Conservation (phyloP, 2,797 vertebrate genomes). For the Diplodus puntazzo region DNA sequence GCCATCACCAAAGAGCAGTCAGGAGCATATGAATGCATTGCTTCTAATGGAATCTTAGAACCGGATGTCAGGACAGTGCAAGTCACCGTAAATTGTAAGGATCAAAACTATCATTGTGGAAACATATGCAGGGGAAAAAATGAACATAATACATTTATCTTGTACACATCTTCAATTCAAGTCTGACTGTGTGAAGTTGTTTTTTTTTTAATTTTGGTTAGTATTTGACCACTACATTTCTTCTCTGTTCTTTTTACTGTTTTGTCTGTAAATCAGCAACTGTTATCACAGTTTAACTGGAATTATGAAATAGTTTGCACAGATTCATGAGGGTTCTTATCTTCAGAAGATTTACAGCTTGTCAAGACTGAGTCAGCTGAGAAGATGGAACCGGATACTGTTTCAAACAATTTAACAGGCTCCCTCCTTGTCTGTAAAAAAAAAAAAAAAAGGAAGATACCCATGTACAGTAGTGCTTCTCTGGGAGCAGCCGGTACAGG, state of each 20-base stretch:
- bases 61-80: slow-evolving; percentile 92
- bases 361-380: neutral
- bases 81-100: slow-evolving; percentile 97
- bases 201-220: too few relatives aligned
- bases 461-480: too few relatives aligned
- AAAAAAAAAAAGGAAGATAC: too few relatives aligned
- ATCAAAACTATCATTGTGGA: neutral
- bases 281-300: neutral
- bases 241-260: neutral
- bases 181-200: neutral
- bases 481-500: too few relatives aligned
- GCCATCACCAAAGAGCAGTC: slow-evolving; percentile 96
- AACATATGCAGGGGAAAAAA: too few relatives aligned
- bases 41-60: slow-evolving; percentile 92
- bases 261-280: neutral
- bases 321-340: neutral
- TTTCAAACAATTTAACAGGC: neutral
- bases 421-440: too few relatives aligned
- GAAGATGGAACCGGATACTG: neutral
- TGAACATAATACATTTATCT: too few relatives aligned
- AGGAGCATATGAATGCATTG: slow-evolving; percentile 95
- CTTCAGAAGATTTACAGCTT: neutral
- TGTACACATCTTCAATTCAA: slow-evolving; percentile 15
- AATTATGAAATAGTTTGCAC: neutral
- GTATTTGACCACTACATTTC: neutral